Evolutionary conservation across 2,113 vertebrate species (phyloP).

Genomic region (Gobiocypris rarus): DNA sequence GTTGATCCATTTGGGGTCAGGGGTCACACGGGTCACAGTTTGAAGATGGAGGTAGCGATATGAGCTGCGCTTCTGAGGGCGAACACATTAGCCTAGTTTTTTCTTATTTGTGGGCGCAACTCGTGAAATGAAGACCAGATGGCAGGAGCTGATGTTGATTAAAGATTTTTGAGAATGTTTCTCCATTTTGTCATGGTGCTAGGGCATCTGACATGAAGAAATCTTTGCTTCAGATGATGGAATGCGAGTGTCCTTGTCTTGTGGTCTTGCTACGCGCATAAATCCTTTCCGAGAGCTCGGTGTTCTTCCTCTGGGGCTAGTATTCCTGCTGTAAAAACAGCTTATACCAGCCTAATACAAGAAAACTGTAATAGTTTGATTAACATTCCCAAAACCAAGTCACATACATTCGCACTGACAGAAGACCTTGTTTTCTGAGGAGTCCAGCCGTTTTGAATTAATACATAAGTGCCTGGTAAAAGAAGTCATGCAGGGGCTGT

Average conservation of each 20-base stretch:
- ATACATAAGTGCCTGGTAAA: slow-evolving; percentile 29
- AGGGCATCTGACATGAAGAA: slow-evolving; percentile 35
- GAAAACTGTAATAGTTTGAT: neutral
- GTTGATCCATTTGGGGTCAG: slow-evolving; percentile 63
- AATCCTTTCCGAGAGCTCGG: slow-evolving; percentile 11
- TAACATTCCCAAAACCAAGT: slow-evolving; percentile 1
- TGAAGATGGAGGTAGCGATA: slow-evolving; percentile 64
- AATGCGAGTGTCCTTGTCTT: slow-evolving; percentile 23
- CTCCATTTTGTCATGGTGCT: slow-evolving; percentile 26
- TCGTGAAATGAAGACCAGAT: slow-evolving; percentile 59
- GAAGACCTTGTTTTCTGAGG: neutral
- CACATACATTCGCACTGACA: neutral
- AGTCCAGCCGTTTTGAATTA: slow-evolving; percentile 30
- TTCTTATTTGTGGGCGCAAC: slow-evolving; percentile 49
- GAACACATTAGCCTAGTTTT: slow-evolving; percentile 60
- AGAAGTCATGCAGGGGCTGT: slow-evolving; percentile 20
- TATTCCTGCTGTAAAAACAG: neutral
- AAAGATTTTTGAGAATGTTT: slow-evolving; percentile 46
- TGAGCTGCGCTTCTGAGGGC: slow-evolving; percentile 52
- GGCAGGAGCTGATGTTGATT: slow-evolving; percentile 53
- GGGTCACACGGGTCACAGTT: slow-evolving; percentile 56
- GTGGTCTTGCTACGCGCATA: neutral
- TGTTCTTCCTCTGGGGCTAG: neutral
- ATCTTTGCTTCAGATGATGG: slow-evolving; percentile 29
- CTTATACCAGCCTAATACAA: slow-evolving; percentile 20